Percentiles rank a stretch among this genome's conserved stretches.
Evolutionary conservation across 2,797 vertebrate genomes (phyloP).

Genomic region (Phoeniculus purpureus): DNA sequence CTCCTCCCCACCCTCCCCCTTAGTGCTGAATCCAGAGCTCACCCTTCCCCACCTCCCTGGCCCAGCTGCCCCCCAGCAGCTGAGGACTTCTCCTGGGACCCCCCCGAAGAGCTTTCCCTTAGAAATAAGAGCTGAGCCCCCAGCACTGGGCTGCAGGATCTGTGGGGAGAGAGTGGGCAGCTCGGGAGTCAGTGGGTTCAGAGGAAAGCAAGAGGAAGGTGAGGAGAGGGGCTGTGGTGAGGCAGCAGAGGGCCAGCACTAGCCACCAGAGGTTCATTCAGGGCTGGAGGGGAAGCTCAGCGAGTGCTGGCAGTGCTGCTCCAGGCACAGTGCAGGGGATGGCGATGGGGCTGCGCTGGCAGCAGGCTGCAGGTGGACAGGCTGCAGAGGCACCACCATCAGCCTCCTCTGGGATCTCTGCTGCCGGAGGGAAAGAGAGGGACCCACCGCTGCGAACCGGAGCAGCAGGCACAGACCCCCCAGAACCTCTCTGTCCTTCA

Average conservation of each 20-base stretch:
- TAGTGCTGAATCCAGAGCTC: rapidly evolving
- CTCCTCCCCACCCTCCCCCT: neutral
- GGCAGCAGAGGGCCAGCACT: neutral
- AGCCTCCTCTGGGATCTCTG: rapidly evolving
- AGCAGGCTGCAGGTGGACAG: rapidly evolving
- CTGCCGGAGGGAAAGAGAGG: neutral
- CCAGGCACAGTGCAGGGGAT: no score
- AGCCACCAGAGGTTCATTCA: neutral
- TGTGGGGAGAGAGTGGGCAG: rapidly evolving
- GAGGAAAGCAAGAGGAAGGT: neutral
- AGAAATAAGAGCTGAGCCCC: neutral
- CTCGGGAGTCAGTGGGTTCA: neutral
- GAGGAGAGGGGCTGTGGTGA: neutral
- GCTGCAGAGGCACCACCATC: rapidly evolving
- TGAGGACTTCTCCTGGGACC: rapidly evolving
- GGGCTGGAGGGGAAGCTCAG: rapidly evolving
- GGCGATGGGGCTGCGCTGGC: neutral
- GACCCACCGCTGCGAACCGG: neutral
- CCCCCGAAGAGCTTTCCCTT: no score
- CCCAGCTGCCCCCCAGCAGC: neutral
- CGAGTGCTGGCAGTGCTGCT: neutral
- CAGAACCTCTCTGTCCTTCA: neutral
- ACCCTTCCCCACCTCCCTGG: neutral
- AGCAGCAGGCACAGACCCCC: neutral
- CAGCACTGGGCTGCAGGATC: rapidly evolving